A percentile compares a stretch with the other conserved stretches of the same genome.
These are phyloP conservation scores for Schizopygopsis pylzovi DNA, from an alignment of 2,797 vertebrate species.

Conservation along the genomic window DNA sequence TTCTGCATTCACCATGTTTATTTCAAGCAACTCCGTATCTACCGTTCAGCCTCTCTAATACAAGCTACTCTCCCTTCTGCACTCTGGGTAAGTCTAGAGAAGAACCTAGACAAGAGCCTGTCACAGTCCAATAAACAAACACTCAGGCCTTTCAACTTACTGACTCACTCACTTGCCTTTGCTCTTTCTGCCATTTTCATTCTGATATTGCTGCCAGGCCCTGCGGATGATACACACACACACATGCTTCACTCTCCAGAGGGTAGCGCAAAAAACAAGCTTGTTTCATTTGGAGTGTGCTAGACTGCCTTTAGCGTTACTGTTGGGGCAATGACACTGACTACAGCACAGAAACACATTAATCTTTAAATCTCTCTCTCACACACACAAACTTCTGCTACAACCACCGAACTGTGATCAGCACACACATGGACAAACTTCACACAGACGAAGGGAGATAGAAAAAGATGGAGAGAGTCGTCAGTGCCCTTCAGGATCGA, in stretches of 20 bases:
- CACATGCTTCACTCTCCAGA: slow-evolving; percentile 7
- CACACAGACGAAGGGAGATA: slow-evolving; percentile 45
- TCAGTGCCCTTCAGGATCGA: background rate
- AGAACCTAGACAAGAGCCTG: slow-evolving; percentile 18
- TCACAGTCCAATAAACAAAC: slow-evolving; percentile 54
- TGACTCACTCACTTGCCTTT: slow-evolving; percentile 32
- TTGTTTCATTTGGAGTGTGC: slow-evolving; percentile 67
- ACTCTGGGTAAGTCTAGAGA: slow-evolving; percentile 14
- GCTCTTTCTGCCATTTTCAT: slow-evolving; percentile 28
- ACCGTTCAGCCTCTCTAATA: background rate
- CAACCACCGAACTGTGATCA: slow-evolving; percentile 11
- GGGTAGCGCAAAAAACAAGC: slow-evolving; percentile 71
- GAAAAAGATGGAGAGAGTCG: slow-evolving; percentile 51
- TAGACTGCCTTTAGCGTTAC: slow-evolving; percentile 45
- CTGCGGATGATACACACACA: slow-evolving; percentile 23
- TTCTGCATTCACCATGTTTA: background rate
- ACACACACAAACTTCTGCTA: slow-evolving; percentile 15
- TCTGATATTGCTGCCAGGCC: slow-evolving; percentile 27
- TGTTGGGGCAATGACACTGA: slow-evolving; percentile 65
- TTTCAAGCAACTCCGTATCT: background rate
- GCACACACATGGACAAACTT: background rate
- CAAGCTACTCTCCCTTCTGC: slow-evolving; percentile 1
- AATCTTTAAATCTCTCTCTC: slow-evolving; percentile 71
- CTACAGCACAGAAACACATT: slow-evolving; percentile 71
- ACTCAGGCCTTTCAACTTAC: slow-evolving; percentile 42